Percentiles rank a stretch among this genome's conserved stretches.
phyloP scores from a whole-genome alignment of 53 echinoderm and acorn worm species.

The Holothuria scabra region DNA sequence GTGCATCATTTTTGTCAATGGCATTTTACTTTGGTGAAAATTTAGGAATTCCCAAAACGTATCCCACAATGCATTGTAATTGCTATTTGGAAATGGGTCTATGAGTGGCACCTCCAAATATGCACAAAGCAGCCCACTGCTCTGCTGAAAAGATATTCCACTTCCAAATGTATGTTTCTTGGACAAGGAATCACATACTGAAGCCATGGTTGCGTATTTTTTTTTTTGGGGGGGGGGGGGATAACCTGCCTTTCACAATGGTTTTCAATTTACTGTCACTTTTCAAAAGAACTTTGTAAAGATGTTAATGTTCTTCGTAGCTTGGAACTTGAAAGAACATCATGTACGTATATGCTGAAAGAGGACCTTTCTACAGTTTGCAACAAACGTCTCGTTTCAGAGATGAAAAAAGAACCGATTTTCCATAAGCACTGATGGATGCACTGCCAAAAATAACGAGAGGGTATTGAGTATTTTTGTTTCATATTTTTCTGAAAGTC shows the following conservation, averaged over 20 bases:
- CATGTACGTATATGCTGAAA: slow-evolving; percentile 57
- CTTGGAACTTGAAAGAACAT: slow-evolving; percentile 54
- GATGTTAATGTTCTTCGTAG: slow-evolving; percentile 48
- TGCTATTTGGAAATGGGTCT: too few relatives aligned
- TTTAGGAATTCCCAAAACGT: too few relatives aligned
- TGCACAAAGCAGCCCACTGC: too few relatives aligned
- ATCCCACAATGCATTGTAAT: too few relatives aligned
- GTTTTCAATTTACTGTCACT: too few relatives aligned
- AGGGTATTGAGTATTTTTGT: slow-evolving; percentile 55
- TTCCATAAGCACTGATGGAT: slow-evolving; percentile 44
- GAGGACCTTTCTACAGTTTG: slow-evolving; percentile 25
- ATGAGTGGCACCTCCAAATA: too few relatives aligned
- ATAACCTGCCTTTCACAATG: slow-evolving; percentile 27
- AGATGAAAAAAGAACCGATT: slow-evolving; percentile 24
- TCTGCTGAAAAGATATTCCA: too few relatives aligned
- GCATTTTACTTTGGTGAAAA: too few relatives aligned
- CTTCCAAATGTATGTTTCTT: too few relatives aligned
- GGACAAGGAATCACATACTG: too few relatives aligned
- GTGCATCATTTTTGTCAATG: too few relatives aligned
- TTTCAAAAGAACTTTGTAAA: slow-evolving; percentile 40
- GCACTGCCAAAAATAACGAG: slow-evolving; percentile 56
- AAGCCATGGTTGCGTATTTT: slow-evolving; percentile 45
- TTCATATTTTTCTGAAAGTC: slow-evolving; percentile 33
- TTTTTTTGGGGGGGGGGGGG: not conserved
- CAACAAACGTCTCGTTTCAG: slow-evolving; percentile 31